These are phyloP conservation scores for Trichomycterus rosablanca DNA, from an alignment of 2,113 vertebrate species.

Conservation along the genomic window DNA sequence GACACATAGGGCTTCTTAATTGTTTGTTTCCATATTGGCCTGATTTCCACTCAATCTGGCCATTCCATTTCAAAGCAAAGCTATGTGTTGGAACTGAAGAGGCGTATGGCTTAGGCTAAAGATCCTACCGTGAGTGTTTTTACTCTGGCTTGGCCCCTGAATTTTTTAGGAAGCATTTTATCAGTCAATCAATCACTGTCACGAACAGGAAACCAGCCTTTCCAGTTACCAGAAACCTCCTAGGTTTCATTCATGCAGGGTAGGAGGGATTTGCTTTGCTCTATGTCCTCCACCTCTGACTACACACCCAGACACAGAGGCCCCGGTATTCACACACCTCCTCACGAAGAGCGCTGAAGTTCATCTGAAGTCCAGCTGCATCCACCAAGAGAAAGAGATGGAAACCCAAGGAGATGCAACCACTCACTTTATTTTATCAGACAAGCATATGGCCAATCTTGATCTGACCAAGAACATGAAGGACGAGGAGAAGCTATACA, in stretches of 20 bases:
- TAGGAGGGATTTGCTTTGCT: background rate
- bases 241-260: background rate
- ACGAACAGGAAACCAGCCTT: slow-evolving; percentile 11
- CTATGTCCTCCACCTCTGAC: slow-evolving; percentile 11
- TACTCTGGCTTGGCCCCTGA: background rate
- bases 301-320: slow-evolving; percentile 6
- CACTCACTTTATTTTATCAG: no score
- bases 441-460: slow-evolving; percentile 20
- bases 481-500: slow-evolving; percentile 56
- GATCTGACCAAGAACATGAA: slow-evolving; percentile 18
- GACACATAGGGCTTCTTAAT: no score
- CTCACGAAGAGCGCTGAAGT: background rate
- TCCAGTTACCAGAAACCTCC: slow-evolving; percentile 3
- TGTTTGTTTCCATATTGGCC: background rate
- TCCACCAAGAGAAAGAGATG: background rate
- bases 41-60: background rate
- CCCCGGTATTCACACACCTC: background rate
- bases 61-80: background rate
- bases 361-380: slow-evolving; percentile 6
- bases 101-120: background rate
- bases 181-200: slow-evolving; percentile 4
- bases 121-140: background rate
- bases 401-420: no score
- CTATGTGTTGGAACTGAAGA: no score
- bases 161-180: slow-evolving; percentile 10